These are phyloP conservation scores for Limenitis camilla DNA, from an alignment of 2,888 invertebrate species.

Conservation along the genomic window DNA sequence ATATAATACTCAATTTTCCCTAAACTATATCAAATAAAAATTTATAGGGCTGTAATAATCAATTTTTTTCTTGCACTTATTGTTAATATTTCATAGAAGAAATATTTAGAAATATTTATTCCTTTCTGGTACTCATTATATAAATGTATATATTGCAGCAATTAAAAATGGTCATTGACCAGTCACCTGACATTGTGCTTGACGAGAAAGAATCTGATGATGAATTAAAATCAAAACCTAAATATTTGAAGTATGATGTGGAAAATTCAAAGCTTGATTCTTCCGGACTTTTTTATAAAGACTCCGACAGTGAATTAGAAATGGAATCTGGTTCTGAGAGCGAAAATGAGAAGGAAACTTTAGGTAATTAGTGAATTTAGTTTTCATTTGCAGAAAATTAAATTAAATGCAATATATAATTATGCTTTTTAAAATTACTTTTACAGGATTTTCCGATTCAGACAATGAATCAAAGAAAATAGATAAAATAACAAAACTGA, in stretches of 20 bases:
- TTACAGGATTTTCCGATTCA: slow-evolving; percentile 78
- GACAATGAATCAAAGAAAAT: slow-evolving; percentile 67
- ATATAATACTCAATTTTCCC: too few species aligned
- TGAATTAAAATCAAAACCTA: slow-evolving; percentile 65
- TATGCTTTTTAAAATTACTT: too few species aligned
- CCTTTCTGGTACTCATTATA: too few species aligned
- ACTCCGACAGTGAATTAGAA: slow-evolving; percentile 78
- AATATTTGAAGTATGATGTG: slow-evolving; percentile 77
- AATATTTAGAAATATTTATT: too few species aligned
- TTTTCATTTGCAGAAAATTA: neutral
- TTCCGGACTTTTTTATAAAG: slow-evolving; percentile 80
- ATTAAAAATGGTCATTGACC: slow-evolving; percentile 72
- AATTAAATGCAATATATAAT: too few species aligned
- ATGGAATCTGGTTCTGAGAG: slow-evolving; percentile 74
- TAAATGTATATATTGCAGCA: slow-evolving; percentile 39
- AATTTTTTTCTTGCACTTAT: too few species aligned
- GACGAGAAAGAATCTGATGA: slow-evolving; percentile 79
- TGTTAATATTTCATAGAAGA: too few species aligned
- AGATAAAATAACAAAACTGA: slow-evolving; percentile 56
- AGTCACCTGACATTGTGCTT: slow-evolving; percentile 78
- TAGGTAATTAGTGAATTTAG: slow-evolving; percentile 55
- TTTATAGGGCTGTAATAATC: too few species aligned
- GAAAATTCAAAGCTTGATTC: slow-evolving; percentile 80
- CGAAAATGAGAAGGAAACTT: slow-evolving; percentile 71
- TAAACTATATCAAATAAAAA: too few species aligned